Percentiles rank a stretch among this genome's conserved stretches.
These are phyloP conservation scores for Ceratina japonica DNA, from an alignment of 1,140 invertebrate genomes.

Conservation along the genomic window DNA sequence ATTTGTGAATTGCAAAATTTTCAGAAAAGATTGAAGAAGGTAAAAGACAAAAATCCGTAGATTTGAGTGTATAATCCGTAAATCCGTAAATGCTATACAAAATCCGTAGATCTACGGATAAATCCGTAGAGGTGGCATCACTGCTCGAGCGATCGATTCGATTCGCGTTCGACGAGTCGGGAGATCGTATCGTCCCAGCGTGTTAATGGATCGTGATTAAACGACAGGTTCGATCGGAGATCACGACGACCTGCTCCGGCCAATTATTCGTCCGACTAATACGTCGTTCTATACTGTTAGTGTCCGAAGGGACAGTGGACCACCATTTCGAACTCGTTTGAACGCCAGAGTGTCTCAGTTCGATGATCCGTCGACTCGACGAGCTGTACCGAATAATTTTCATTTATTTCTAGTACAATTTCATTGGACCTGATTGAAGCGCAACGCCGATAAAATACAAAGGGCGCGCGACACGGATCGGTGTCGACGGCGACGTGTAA, in stretches of 20 bases:
- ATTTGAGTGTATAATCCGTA: too few relatives aligned
- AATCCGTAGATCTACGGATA: too few relatives aligned
- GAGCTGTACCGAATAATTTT: too few relatives aligned
- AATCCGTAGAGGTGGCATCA: too few relatives aligned
- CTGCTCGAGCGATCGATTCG: neutral
- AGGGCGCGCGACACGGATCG: constrained; percentile 1
- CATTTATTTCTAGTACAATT: too few relatives aligned
- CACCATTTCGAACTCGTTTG: neutral
- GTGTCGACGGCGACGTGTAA: constrained; percentile 31
- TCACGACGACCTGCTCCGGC: neutral
- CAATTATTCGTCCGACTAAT: neutral
- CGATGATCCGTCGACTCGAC: too few relatives aligned
- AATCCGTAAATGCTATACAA: too few relatives aligned
- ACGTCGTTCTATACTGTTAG: neutral
- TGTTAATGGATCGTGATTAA: constrained; percentile 34
- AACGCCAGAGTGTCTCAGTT: neutral
- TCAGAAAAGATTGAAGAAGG: too few relatives aligned
- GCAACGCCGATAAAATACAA: neutral
- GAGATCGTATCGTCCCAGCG: neutral
- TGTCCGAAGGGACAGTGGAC: neutral
- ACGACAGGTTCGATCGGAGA: neutral
- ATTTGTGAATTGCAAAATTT: too few relatives aligned
- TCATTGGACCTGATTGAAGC: too few relatives aligned
- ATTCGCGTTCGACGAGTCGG: neutral
- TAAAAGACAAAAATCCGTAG: too few relatives aligned